Base-by-base conservation (phyloP, 2,797 vertebrate genomes). In the Artibeus jamaicensis region DNA sequence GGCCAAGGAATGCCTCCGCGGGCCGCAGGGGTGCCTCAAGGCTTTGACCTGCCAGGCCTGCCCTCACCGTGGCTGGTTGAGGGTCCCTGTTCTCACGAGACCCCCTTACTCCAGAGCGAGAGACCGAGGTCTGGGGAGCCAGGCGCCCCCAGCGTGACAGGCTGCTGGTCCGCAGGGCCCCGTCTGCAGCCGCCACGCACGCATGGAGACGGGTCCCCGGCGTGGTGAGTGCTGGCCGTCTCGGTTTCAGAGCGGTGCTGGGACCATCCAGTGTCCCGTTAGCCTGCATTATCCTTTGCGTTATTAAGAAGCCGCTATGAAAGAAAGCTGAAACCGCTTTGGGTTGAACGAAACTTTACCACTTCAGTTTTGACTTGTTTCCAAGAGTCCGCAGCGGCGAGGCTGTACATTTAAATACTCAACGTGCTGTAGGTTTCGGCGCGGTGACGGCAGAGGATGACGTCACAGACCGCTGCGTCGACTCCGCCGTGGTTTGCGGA, bases 401-500 rank as follows among this genome's bases (percentile, higher is more conserved):
- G 93, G 88, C 68, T 73, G 93, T 96, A n/a, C 78, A 46, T 85
- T 85, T 95, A 92, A 96, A 84, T 92, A 93, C 65, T 95, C 94
- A 93, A 91, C n/a, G 57, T 71, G 82, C 79, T 81, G 88, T 86
- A 73, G 2, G 0, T 89, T 73, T 89, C 89, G 85, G n/a, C 65
- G 93, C 93, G 93, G 86, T 84, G 77, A 88, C 84, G 68, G 86
- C 59, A 84, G 53, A 94, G 78, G 62, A 84, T 96, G 96, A 97
- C 96, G 76, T 97, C 97, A 95, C 92, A 95, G 78, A 79, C 94
- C 93, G 14, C 94, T 92, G 42, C 21, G 39, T 87, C 87, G 83
- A 85, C 92, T 94, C 74, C 95, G 53, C 86, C 96, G 96, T 96
- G 97, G 95, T 91, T 93, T 91, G 76, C 94, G 95, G 93, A 95